A percentile compares a stretch with the other conserved stretches of the same genome.
These are phyloP conservation scores for Trissolcus brochymenae DNA, from an alignment of 2,888 invertebrate genomes.

Conservation along the genomic window DNA sequence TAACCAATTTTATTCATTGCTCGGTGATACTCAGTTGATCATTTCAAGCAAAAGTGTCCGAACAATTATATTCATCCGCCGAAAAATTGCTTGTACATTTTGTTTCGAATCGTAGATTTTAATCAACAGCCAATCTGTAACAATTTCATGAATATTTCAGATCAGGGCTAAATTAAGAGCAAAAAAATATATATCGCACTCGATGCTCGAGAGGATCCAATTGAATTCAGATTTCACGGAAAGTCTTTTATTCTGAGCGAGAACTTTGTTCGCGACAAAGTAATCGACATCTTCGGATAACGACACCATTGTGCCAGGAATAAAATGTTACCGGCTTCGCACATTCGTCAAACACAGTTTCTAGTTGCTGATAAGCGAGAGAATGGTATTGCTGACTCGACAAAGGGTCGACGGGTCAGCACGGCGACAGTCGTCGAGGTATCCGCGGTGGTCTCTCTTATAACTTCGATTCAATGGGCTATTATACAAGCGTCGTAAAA, in stretches of 20 bases:
- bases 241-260: slow-evolving; percentile 39
- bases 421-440: slow-evolving; percentile 46
- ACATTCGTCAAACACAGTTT: slow-evolving; percentile 58
- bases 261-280: slow-evolving; percentile 51
- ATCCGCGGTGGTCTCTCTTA: slow-evolving; percentile 53
- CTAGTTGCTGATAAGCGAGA: slow-evolving; percentile 63
- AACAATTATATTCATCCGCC: slow-evolving; percentile 23
- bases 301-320: slow-evolving; percentile 60
- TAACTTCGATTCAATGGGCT: slow-evolving; percentile 63
- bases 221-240: slow-evolving; percentile 38
- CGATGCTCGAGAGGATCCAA: slow-evolving; percentile 27
- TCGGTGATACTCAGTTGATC: slow-evolving; percentile 6
- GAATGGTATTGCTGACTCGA: slow-evolving; percentile 68
- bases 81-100: neutral
- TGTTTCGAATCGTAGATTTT: neutral
- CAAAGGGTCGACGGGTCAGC: slow-evolving; percentile 57
- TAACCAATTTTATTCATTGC: slow-evolving; percentile 45
- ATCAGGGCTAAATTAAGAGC: slow-evolving; percentile 17
- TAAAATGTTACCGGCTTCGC: slow-evolving; percentile 52
- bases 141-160: slow-evolving; percentile 35
- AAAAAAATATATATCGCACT: slow-evolving; percentile 9
- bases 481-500: slow-evolving; percentile 63
- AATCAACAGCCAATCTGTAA: slow-evolving; percentile 19
- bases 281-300: slow-evolving; percentile 63
- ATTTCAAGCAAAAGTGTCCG: slow-evolving; percentile 13